phyloP scores from a whole-genome alignment of 2,113 vertebrate species.

The Tachysurus vachellii region DNA sequence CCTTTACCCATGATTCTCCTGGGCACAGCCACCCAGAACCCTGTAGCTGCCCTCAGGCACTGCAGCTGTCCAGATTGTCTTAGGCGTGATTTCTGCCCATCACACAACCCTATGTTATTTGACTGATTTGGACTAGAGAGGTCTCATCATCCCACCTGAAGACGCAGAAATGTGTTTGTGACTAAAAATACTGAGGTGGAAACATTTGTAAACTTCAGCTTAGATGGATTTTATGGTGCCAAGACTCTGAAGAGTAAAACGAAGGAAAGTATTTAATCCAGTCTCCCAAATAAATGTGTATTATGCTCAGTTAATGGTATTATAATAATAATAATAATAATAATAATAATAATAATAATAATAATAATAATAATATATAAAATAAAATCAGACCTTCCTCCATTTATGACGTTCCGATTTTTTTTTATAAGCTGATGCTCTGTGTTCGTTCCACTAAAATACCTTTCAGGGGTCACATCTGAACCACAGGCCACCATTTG shows the following conservation, averaged over 20 bases:
- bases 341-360: no score
- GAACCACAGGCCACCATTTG: neutral
- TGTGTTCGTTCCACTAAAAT: neutral
- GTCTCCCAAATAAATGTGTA: neutral
- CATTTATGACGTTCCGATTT: neutral
- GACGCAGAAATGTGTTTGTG: neutral
- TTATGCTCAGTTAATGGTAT: neutral
- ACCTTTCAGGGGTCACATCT: neutral
- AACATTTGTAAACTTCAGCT: neutral
- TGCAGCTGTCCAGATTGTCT: slow-evolving; percentile 44
- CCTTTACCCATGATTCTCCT: slow-evolving; percentile 49
- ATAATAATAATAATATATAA: no score
- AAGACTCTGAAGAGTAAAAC: neutral
- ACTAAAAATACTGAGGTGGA: neutral
- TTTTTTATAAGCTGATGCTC: neutral
- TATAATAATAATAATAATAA: no score
- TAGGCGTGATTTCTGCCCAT: slow-evolving; percentile 23
- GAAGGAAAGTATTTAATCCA: neutral
- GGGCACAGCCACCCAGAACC: slow-evolving; percentile 25
- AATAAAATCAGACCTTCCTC: neutral
- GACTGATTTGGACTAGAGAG: neutral
- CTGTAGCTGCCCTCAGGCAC: slow-evolving; percentile 43
- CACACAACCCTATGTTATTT: neutral
- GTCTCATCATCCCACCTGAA: neutral
- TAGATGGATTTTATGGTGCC: neutral